Conservation (phyloP, 53 echinoderm and acorn worm genomes). For the Hippasteria phrygiana region DNA sequence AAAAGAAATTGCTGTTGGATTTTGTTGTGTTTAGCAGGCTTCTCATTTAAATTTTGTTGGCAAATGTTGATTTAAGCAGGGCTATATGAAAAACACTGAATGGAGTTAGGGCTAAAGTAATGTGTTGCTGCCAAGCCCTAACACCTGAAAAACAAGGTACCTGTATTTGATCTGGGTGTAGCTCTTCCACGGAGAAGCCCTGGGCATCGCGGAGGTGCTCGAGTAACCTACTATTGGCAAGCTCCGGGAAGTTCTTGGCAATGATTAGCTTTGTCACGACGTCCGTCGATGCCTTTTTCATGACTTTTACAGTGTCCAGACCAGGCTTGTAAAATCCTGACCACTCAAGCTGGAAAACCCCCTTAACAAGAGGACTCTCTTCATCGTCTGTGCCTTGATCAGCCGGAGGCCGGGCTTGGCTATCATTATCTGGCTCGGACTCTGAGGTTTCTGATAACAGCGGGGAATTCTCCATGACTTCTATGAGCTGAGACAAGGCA, state of each 20-base stretch:
- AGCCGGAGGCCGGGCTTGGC: neutral
- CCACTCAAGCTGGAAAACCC: neutral
- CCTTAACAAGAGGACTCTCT: neutral
- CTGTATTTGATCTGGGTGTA: neutral
- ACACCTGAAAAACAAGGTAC: too few species aligned
- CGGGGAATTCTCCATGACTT: neutral
- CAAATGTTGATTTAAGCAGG: too few species aligned
- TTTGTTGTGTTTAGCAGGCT: too few species aligned
- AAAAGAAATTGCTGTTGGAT: too few species aligned
- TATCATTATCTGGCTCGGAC: neutral
- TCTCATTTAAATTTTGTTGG: too few species aligned
- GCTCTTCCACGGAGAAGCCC: neutral
- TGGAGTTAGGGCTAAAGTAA: too few species aligned
- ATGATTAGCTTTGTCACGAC: neutral
- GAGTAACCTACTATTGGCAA: neutral
- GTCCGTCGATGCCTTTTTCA: neutral
- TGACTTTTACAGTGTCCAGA: neutral
- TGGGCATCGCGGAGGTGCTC: neutral
- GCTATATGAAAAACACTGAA: too few species aligned
- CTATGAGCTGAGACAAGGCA: constrained; percentile 17
- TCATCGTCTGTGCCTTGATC: neutral
- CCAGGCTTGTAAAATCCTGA: neutral
- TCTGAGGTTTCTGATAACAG: neutral
- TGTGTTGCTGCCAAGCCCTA: too few species aligned
- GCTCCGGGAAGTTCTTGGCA: neutral